A percentile compares a stretch with the other conserved stretches of the same genome.
These are phyloP conservation scores for Augiades crinisus DNA, from an alignment of 2,888 invertebrate genomes.

Conservation along the genomic window DNA sequence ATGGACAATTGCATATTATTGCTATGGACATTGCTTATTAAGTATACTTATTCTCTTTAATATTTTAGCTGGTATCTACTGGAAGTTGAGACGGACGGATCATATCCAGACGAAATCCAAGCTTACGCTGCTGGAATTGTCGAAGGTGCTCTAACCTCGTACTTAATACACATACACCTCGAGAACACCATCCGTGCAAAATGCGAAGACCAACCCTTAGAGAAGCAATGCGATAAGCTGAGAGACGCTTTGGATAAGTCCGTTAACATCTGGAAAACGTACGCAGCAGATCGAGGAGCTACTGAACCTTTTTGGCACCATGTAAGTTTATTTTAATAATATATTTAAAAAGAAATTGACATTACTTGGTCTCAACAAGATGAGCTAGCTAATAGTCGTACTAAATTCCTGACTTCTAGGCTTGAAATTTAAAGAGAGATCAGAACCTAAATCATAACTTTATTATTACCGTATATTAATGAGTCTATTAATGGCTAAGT, in stretches of 20 bases:
- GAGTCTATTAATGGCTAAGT: too few species aligned
- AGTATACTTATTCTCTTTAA: too few species aligned
- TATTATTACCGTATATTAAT: too few species aligned
- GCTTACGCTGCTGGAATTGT: slow-evolving; percentile 93
- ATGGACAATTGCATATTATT: too few species aligned
- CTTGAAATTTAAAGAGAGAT: too few species aligned
- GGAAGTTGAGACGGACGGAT: slow-evolving; percentile 88
- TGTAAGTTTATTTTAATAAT: slow-evolving; percentile 54
- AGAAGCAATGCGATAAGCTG: slow-evolving; percentile 84
- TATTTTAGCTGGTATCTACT: slow-evolving; percentile 90
- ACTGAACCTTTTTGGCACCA: slow-evolving; percentile 92
- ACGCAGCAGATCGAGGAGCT: slow-evolving; percentile 68
- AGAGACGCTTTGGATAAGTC: slow-evolving; percentile 84
- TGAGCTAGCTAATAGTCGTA: too few species aligned
- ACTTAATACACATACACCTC: slow-evolving; percentile 90
- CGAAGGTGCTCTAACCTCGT: slow-evolving; percentile 92
- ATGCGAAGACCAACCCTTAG: slow-evolving; percentile 70
- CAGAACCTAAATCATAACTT: too few species aligned
- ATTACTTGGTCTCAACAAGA: too few species aligned
- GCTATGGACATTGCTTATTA: too few species aligned
- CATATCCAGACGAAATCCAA: slow-evolving; percentile 89
- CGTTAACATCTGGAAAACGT: slow-evolving; percentile 81
- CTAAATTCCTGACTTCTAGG: too few species aligned
- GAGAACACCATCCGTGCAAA: slow-evolving; percentile 83
- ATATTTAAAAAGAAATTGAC: too few species aligned